These are phyloP conservation scores for Myoxocephalus aenaeus DNA, from an alignment of 2,797 vertebrate genomes.

Conservation along the genomic window DNA sequence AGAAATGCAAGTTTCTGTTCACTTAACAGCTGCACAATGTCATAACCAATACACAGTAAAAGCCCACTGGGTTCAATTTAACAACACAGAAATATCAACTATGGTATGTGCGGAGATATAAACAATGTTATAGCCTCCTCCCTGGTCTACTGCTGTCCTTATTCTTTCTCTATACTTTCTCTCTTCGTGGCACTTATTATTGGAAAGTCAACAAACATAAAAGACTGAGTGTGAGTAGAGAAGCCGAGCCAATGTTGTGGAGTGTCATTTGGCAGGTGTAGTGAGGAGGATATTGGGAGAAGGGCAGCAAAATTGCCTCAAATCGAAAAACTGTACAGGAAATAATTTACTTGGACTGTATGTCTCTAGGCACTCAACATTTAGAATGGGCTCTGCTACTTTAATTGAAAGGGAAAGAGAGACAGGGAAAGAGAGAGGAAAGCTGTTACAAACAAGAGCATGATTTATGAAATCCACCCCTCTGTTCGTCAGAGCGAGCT, in stretches of 20 bases:
- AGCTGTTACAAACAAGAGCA: slow-evolving; percentile 85
- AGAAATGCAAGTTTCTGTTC: slow-evolving; percentile 37
- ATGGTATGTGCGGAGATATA: slow-evolving; percentile 38
- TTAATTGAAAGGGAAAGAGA: slow-evolving; percentile 79
- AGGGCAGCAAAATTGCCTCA: slow-evolving; percentile 53
- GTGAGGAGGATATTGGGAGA: slow-evolving; percentile 54
- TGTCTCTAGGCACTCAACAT: slow-evolving; percentile 65
- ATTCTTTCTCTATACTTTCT: slow-evolving; percentile 46
- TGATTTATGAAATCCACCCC: slow-evolving; percentile 89
- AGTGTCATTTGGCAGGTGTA: slow-evolving; percentile 65
- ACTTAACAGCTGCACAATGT: slow-evolving; percentile 57
- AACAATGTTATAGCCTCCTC: slow-evolving; percentile 49
- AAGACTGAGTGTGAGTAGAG: slow-evolving; percentile 33
- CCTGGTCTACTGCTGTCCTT: slow-evolving; percentile 38
- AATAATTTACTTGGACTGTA: slow-evolving; percentile 71
- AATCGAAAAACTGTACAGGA: slow-evolving; percentile 64
- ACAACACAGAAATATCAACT: slow-evolving; percentile 49
- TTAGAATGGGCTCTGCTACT: slow-evolving; percentile 71
- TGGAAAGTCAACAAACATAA: slow-evolving; percentile 74
- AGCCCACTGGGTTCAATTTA: slow-evolving; percentile 63
- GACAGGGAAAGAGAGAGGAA: slow-evolving; percentile 74
- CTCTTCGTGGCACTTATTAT: slow-evolving; percentile 68
- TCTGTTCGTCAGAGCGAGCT: slow-evolving; percentile 80
- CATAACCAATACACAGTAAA: slow-evolving; percentile 62
- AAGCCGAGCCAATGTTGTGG: slow-evolving; percentile 49